Conservation (phyloP, 2,113 vertebrate species). For the Nothobranchius kuhntae region DNA sequence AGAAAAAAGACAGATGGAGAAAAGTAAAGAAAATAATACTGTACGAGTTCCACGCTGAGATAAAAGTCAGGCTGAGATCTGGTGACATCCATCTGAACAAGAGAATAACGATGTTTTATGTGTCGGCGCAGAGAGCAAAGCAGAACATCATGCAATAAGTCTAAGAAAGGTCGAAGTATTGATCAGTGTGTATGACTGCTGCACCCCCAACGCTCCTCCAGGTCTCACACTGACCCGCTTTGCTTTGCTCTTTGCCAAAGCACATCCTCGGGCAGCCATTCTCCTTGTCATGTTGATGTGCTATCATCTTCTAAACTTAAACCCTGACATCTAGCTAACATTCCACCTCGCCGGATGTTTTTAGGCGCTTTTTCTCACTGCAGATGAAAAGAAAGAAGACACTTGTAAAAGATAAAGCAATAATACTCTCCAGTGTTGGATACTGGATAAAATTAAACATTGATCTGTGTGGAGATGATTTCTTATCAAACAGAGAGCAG, state of each 20-base stretch:
- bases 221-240: slow-evolving; percentile 35
- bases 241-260: slow-evolving; percentile 42
- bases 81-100: slow-evolving; percentile 10
- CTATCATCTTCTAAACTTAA: slow-evolving; percentile 20
- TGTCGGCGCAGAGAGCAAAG: slow-evolving; percentile 16
- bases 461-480: slow-evolving; percentile 28
- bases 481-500: slow-evolving; percentile 46
- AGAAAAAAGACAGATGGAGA: background rate
- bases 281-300: slow-evolving; percentile 2
- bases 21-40: background rate
- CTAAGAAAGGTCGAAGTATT: slow-evolving; percentile 70
- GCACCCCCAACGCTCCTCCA: slow-evolving; percentile 47
- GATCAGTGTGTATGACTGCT: slow-evolving; percentile 61
- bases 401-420: slow-evolving; percentile 11
- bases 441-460: slow-evolving; percentile 42
- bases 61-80: slow-evolving; percentile 15
- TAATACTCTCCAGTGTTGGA: slow-evolving; percentile 7
- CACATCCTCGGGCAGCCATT: slow-evolving; percentile 30
- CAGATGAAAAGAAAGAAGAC: slow-evolving; percentile 23
- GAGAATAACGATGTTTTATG: slow-evolving; percentile 52
- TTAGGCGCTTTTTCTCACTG: slow-evolving; percentile 19
- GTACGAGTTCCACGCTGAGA: slow-evolving; percentile 12
- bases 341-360: slow-evolving; percentile 38
- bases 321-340: slow-evolving; percentile 38
- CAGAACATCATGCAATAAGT: slow-evolving; percentile 60